phyloP scores from a whole-genome alignment of 2,113 vertebrate species.

The Puffinus mauretanicus region DNA sequence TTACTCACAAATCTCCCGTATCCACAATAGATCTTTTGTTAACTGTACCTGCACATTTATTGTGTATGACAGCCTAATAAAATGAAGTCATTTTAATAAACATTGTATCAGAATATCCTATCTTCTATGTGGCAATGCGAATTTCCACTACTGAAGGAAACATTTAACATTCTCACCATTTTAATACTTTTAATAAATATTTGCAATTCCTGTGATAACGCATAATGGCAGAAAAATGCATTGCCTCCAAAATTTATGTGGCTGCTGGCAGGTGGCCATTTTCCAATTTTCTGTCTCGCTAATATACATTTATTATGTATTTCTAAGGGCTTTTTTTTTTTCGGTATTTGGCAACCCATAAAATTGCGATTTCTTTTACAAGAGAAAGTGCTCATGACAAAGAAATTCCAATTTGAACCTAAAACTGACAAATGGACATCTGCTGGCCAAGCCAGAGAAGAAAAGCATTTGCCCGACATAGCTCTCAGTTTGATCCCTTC shows the following conservation, averaged over 20 bases:
- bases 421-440: conserved; percentile 40
- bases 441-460: conserved; percentile 12
- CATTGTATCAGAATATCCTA: conserved; percentile 77
- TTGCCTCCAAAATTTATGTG: conserved; percentile 78
- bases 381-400: background rate
- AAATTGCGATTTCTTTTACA: conserved; percentile 56
- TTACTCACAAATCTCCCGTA: conserved; percentile 65
- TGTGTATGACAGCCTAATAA: conserved; percentile 79
- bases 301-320: conserved; percentile 76
- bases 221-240: conserved; percentile 75
- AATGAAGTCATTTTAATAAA: conserved; percentile 84
- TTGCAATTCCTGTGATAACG: conserved; percentile 79
- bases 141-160: conserved; percentile 77
- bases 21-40: conserved; percentile 74
- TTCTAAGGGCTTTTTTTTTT: conserved; percentile 54
- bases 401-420: conserved; percentile 36
- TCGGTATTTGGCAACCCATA: conserved; percentile 50
- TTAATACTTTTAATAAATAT: conserved; percentile 85
- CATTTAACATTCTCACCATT: conserved; percentile 81
- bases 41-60: conserved; percentile 76
- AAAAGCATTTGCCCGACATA: background rate
- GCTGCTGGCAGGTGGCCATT: conserved; percentile 78
- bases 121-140: conserved; percentile 71
- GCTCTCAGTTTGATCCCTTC: background rate
- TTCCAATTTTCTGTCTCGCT: conserved; percentile 79